Conservation (phyloP, 2,888 invertebrate genomes). For the Galerucella pusilla region DNA sequence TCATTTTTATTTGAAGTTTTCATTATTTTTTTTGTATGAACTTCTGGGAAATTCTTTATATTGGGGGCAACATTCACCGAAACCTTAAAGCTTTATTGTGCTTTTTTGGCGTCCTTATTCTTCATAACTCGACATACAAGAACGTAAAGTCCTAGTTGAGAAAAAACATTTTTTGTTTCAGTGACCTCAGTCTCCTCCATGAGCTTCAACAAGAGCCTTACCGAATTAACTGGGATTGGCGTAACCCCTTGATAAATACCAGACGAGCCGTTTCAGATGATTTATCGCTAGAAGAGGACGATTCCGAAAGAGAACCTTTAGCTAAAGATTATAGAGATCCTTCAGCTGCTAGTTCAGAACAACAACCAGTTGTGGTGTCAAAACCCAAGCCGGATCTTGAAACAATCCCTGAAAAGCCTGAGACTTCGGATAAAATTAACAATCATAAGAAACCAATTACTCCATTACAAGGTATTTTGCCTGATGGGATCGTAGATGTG, state of each 20-base stretch:
- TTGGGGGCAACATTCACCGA: no score
- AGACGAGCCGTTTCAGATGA: slow-evolving; percentile 30
- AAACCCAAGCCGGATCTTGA: slow-evolving; percentile 42
- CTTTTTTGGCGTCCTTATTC: no score
- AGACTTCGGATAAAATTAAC: not conserved
- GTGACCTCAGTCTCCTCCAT: slow-evolving; percentile 42
- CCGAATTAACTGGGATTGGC: slow-evolving; percentile 40
- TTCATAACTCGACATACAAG: no score
- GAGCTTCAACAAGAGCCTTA: slow-evolving; percentile 39
- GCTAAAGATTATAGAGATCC: slow-evolving; percentile 59
- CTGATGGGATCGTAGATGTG: slow-evolving; percentile 58
- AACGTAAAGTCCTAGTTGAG: not conserved
- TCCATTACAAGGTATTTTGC: slow-evolving; percentile 48
- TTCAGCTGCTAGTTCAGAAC: slow-evolving; percentile 48
- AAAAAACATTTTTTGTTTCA: slow-evolving; percentile 28
- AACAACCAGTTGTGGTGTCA: slow-evolving; percentile 51
- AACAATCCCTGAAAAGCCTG: not conserved
- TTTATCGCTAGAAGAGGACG: slow-evolving; percentile 36
- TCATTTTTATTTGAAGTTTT: no score
- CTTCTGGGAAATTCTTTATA: no score
- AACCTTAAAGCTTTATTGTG: no score
- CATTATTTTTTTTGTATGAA: no score
- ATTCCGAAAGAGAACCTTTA: slow-evolving; percentile 56
- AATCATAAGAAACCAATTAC: slow-evolving; percentile 33
- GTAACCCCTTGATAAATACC: slow-evolving; percentile 37